Evolutionary conservation across 1,140 invertebrate genomes (phyloP).

Genomic region (Meloidogyne chitwoodi): DNA sequence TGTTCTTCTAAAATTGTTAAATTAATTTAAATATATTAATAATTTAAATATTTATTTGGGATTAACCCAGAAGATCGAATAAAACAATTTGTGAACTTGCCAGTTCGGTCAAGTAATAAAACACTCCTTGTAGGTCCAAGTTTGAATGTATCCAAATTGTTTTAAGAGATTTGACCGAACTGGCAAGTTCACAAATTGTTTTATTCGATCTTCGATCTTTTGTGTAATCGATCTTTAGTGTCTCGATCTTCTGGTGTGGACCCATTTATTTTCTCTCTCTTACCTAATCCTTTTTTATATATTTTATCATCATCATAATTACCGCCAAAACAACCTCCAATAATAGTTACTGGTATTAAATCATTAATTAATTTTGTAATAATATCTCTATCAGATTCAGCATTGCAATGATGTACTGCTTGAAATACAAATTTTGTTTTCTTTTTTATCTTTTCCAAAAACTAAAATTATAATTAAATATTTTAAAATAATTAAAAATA

Average conservation of each 20-base stretch:
- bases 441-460: background rate
- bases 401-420: conserved; percentile 7
- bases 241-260: no score
- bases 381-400: background rate
- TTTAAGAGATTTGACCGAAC: no score
- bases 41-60: no score
- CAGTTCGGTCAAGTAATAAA: no score
- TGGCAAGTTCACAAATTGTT: no score
- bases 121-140: no score
- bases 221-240: no score
- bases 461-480: background rate
- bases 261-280: no score
- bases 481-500: background rate
- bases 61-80: no score
- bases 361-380: background rate
- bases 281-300: background rate
- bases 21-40: background rate
- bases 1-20: conserved; percentile 25
- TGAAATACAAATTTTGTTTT: conserved; percentile 13
- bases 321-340: background rate
- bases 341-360: background rate
- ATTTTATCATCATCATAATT: background rate
- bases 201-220: no score
- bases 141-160: no score
- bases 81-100: no score